Evolutionary conservation across 1,140 invertebrate genomes (phyloP).

Genomic region (Drosophila navojoa): DNA sequence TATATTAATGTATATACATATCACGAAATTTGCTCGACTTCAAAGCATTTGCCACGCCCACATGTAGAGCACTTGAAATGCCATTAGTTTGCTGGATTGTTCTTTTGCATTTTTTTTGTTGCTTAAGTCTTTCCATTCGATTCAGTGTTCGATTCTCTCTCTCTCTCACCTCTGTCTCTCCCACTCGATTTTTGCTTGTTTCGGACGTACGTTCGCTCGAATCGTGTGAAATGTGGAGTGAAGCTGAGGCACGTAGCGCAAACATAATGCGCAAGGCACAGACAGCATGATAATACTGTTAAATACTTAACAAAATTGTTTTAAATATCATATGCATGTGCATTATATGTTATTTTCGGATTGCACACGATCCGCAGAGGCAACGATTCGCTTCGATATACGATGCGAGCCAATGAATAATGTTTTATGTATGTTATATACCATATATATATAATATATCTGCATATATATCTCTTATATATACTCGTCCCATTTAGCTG

Average conservation of each 20-base stretch:
- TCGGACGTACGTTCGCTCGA: constrained; percentile 35
- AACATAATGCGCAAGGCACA: constrained; percentile 39
- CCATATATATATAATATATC: not conserved
- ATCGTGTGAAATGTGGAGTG: constrained; percentile 74
- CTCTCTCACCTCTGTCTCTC: not conserved
- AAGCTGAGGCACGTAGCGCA: constrained; percentile 59
- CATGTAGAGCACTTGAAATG: constrained; percentile 13
- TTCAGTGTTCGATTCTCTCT: not conserved
- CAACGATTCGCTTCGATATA: not conserved
- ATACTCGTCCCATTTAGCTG: constrained; percentile 1
- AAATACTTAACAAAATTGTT: constrained; percentile 37
- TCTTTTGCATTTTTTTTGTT: too few relatives aligned
- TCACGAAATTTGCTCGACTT: not conserved
- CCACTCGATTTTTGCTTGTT: constrained; percentile 20
- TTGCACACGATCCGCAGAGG: constrained; percentile 29
- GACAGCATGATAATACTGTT: constrained; percentile 53
- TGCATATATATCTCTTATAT: not conserved
- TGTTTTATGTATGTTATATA: constrained; percentile 3
- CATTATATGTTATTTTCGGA: constrained; percentile 18
- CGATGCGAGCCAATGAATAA: constrained; percentile 35
- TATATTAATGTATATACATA: not conserved
- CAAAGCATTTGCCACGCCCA: too few relatives aligned
- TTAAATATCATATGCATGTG: constrained; percentile 43
- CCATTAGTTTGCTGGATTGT: too few relatives aligned
- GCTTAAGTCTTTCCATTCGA: not conserved